These are phyloP conservation scores for Furnarius figulus DNA, from an alignment of 2,113 vertebrate genomes.

Conservation along the genomic window DNA sequence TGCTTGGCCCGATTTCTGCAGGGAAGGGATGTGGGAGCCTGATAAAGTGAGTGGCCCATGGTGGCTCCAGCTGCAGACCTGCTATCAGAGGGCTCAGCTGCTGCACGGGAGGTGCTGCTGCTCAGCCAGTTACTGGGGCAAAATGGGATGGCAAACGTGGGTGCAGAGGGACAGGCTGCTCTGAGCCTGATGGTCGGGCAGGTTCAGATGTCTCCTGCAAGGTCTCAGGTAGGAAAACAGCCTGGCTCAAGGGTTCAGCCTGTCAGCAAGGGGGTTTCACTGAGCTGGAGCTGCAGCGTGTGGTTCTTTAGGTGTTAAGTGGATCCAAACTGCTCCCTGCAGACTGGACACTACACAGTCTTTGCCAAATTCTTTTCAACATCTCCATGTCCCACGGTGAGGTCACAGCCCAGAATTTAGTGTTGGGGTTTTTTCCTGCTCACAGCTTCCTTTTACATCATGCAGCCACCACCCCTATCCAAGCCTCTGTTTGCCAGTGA, in stretches of 20 bases:
- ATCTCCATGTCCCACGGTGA: background rate
- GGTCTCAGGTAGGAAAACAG: background rate
- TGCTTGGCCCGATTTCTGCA: background rate
- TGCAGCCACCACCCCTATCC: background rate
- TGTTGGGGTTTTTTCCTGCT: background rate
- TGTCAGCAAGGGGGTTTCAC: fast-evolving
- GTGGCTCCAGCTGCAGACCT: fast-evolving
- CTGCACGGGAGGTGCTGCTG: fast-evolving
- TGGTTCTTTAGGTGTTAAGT: fast-evolving
- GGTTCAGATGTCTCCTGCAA: fast-evolving
- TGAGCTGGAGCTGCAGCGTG: fast-evolving
- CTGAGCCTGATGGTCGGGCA: background rate
- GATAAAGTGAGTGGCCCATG: background rate
- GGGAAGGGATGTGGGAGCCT: background rate
- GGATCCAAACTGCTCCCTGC: fast-evolving
- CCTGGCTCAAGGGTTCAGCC: background rate
- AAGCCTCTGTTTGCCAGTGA: background rate
- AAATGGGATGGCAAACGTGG: fast-evolving
- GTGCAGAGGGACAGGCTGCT: background rate
- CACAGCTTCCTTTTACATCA: background rate
- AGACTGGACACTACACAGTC: fast-evolving
- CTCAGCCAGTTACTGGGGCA: fast-evolving
- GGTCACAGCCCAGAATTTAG: background rate
- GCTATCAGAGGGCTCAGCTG: background rate
- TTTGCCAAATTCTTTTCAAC: background rate